Base-by-base conservation (phyloP, 2,888 invertebrate species). In the Parnassius smintheus region DNA sequence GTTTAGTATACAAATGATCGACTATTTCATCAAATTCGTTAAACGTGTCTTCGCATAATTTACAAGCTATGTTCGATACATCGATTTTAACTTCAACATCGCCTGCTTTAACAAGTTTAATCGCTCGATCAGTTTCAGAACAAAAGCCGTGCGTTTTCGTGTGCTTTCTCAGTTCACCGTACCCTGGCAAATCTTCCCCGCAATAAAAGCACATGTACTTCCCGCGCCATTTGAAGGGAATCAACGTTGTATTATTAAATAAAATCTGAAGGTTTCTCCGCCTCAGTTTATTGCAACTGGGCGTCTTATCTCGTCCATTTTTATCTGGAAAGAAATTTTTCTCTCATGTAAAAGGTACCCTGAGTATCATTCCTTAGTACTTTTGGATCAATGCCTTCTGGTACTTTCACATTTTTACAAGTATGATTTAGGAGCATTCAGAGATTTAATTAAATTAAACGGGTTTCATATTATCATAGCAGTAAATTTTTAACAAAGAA, bases 291-390 rank as follows among this genome's bases (percentile, higher is more conserved):
- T 75, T 81, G 63, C 72, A 72, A 68, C 74, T 75, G 61, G 69
- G 69, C 72, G 69, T 75, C 74, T 72, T 72, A 72, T 77, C 75
- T 13, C 35, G 45, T 69, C 72, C 76, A 72, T 77, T 75, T 70
- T 73, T 72, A 88, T 82, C 90, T 90, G 90, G 82, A 90, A 90
- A 86, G 76, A 86, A 85, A 87, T 78, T 75, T 71, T 74, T 72
- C 74, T 58, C 64, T 55, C 72, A 70, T 76, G 67, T 72, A 67
- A 70, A 70, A 67, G 66, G 66, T 70, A 68, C 65, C 70, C 70
- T n/a, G 22, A 55, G 12, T 46, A 41, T 51, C 13, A 46, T 2
- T 44, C 10, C 9, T 2, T 12, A n/a, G n/a, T 13, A 13, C 7
- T 49, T 7, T 49, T 9, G 9, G 1, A 13, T 49, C 49, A 49